Percentiles rank a stretch among this genome's conserved stretches.
Evolutionary conservation across 1,140 invertebrate species (phyloP).

Genomic region (Brachionus sp.): DNA sequence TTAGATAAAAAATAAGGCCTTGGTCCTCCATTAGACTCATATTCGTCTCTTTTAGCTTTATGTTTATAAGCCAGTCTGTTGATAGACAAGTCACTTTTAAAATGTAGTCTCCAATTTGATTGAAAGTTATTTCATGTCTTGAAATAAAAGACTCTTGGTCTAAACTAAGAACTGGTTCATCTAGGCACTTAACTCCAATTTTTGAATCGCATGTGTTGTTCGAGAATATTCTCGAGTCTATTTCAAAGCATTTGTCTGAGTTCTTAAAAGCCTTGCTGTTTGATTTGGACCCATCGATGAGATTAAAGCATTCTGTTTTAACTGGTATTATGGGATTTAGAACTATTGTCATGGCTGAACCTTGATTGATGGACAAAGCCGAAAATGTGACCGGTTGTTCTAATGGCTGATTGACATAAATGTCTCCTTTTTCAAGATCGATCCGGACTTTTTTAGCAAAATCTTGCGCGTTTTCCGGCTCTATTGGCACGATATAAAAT

Average conservation of each 20-base stretch:
- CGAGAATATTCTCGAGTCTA: not conserved
- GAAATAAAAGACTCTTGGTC: not conserved
- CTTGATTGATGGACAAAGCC: constrained; percentile 29
- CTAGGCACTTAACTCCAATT: not conserved
- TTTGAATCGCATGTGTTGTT: not conserved
- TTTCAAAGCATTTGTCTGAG: constrained; percentile 3
- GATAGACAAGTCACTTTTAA: not conserved
- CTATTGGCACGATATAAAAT: constrained; percentile 26
- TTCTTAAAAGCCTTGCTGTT: not conserved
- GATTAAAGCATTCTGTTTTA: not conserved
- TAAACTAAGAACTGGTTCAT: not conserved
- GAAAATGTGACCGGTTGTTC: not conserved
- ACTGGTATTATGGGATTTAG: not conserved
- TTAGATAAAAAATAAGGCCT: not conserved
- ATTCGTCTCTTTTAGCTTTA: not conserved
- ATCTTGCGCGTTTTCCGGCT: not conserved
- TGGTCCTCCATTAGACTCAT: not conserved
- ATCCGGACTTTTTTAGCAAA: not conserved
- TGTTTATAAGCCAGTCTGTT: not conserved
- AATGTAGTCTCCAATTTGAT: not conserved
- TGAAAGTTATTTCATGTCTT: not conserved
- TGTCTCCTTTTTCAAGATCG: constrained; percentile 13
- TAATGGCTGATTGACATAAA: constrained; percentile 1
- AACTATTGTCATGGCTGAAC: not conserved
- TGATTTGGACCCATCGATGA: not conserved